These are phyloP conservation scores for Pygoscelis adeliae DNA, from an alignment of 2,113 vertebrate species.

Conservation along the genomic window DNA sequence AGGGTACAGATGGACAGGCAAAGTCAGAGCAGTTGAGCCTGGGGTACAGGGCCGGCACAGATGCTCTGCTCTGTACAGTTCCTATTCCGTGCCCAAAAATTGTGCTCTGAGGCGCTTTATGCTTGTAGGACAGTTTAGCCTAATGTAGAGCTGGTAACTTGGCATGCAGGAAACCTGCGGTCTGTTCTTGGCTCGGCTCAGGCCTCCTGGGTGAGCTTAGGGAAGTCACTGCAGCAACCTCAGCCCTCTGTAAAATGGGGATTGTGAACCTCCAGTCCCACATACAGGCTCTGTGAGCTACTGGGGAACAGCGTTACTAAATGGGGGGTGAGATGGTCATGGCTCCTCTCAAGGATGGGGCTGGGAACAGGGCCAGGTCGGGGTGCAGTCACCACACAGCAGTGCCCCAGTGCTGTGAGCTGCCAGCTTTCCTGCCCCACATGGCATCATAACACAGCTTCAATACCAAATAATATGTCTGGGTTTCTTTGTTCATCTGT, in stretches of 20 bases:
- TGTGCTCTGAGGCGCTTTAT: constrained; percentile 39
- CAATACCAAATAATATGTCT: not conserved
- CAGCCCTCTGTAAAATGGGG: not conserved
- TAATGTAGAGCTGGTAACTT: constrained; percentile 25
- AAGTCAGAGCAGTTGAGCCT: not conserved
- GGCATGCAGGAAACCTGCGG: not conserved
- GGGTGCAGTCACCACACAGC: not conserved
- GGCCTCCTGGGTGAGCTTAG: not conserved
- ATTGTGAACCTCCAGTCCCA: not conserved
- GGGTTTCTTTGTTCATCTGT: not conserved
- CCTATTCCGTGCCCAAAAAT: constrained; percentile 2
- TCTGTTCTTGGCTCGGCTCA: constrained; percentile 25
- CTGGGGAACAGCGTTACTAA: not conserved
- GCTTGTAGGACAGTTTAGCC: constrained; percentile 59
- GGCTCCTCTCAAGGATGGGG: not conserved
- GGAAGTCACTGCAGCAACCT: not conserved
- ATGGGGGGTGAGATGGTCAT: not conserved
- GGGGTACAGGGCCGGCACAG: not conserved
- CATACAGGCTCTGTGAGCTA: not conserved
- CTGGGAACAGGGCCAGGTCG: fast-evolving
- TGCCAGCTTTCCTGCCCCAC: fast-evolving
- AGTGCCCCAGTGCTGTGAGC: not conserved
- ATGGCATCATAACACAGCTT: not conserved
- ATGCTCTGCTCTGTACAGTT: constrained; percentile 51
- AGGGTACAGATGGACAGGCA: constrained; percentile 2